Evolutionary conservation across 2,797 vertebrate species (phyloP).

Genomic region (Cyprinodon diabolis): DNA sequence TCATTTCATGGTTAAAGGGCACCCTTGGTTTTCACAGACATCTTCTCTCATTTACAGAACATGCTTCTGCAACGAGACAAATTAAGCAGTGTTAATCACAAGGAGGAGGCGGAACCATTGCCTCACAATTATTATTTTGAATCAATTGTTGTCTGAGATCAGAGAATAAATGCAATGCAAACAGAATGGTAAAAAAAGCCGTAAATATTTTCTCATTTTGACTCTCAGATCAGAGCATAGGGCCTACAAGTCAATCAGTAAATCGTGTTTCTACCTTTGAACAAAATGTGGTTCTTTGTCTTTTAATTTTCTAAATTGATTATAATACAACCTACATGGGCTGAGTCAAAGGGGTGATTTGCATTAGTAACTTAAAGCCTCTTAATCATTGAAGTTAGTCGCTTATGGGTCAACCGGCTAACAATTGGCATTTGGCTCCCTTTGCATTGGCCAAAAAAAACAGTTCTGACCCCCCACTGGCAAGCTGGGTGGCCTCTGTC

Average conservation of each 20-base stretch:
- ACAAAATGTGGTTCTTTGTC: slow-evolving; percentile 35
- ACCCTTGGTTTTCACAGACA: slow-evolving; percentile 3
- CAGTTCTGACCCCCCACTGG: no score
- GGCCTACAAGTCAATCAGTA: slow-evolving; percentile 27
- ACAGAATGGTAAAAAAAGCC: no score
- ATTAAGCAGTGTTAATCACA: not conserved
- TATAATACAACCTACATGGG: slow-evolving; percentile 41
- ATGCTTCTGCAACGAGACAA: slow-evolving; percentile 5
- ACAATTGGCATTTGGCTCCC: no score
- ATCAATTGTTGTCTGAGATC: no score
- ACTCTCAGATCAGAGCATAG: slow-evolving; percentile 14
- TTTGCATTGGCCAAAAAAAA: no score
- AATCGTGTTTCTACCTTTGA: slow-evolving; percentile 37
- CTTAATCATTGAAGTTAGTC: no score
- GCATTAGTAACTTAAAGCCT: slow-evolving; percentile 50
- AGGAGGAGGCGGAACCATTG: no score
- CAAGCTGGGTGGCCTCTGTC: no score
- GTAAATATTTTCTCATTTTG: no score
- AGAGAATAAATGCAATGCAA: no score
- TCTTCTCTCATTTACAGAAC: slow-evolving; percentile 14
- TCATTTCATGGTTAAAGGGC: slow-evolving; percentile 15
- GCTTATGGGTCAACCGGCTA: no score
- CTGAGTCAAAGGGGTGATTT: slow-evolving; percentile 40
- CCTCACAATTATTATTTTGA: no score
- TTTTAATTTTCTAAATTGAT: slow-evolving; percentile 44